Percentiles rank a stretch among this genome's conserved stretches.
Evolutionary conservation across 2,797 vertebrate species (phyloP).

Genomic region (Hyperoplus lanceolatus): DNA sequence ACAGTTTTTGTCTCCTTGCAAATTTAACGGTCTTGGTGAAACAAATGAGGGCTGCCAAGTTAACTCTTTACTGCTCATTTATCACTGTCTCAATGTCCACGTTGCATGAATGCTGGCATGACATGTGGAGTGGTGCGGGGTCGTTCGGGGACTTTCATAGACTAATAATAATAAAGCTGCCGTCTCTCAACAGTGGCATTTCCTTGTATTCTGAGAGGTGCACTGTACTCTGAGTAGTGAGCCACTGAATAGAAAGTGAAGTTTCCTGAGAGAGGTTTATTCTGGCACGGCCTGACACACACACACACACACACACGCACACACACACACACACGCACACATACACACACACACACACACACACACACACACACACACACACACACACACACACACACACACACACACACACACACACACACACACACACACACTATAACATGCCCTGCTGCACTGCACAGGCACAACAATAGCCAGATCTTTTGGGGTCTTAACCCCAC

Average conservation of each 20-base stretch:
- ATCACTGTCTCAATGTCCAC: slow-evolving; percentile 45
- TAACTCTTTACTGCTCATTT: slow-evolving; percentile 65
- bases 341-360: too few relatives aligned
- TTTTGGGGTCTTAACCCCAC: slow-evolving; percentile 76
- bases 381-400: too few relatives aligned
- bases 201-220: slow-evolving; percentile 78
- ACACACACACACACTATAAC: slow-evolving; percentile 53
- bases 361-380: too few relatives aligned
- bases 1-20: slow-evolving; percentile 63
- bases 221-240: slow-evolving; percentile 65
- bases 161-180: slow-evolving; percentile 60
- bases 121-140: slow-evolving; percentile 46
- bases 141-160: slow-evolving; percentile 44
- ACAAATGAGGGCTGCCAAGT: slow-evolving; percentile 64
- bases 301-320: too few relatives aligned
- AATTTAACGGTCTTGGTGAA: slow-evolving; percentile 50
- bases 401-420: too few relatives aligned
- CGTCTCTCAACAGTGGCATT: slow-evolving; percentile 76
- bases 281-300: slow-evolving; percentile 64
- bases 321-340: too few relatives aligned
- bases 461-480: slow-evolving; percentile 71
- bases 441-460: slow-evolving; percentile 60
- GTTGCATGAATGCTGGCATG: slow-evolving; percentile 47
- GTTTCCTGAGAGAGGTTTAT: slow-evolving; percentile 82
- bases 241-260: slow-evolving; percentile 76